Base-by-base conservation (phyloP, 2,888 invertebrate genomes). In the Yponomeuta sedellus region DNA sequence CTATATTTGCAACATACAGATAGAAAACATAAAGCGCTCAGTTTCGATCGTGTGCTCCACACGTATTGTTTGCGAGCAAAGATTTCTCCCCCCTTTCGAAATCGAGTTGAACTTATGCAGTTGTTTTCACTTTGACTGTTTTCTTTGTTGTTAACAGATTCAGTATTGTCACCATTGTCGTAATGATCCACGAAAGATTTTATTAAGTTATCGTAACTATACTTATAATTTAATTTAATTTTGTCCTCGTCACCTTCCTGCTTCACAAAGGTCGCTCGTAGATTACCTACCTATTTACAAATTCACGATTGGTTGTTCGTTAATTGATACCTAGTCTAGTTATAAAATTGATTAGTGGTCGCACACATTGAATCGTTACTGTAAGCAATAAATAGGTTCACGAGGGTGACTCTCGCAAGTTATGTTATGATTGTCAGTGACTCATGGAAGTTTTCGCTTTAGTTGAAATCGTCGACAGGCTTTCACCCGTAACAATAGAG, bases 401-500 rank as follows among this genome's bases (percentile, higher is more conserved):
- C 20, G 59, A 59, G 59, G 59, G 59, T 59, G 59, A 59, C 59
- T 25, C 20, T 20, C 59, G 59, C 34, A 34, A 34, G 34, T 34
- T 52, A 52, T 52, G 44, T 52, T 52, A 52, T 52, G 44, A 52
- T 52, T 52, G 44, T 52, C 44, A 16, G 28, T 64, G 64, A 64
- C n/a, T 65, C 57, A 65, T 34, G 44, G 58, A 28, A 28, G 57
- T 64, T 64, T 64, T 39, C 59, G 65, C 58, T 58, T 65, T 59
- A 40, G 66, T 66, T 44, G 44, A 52, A 74, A 73, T 64, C 66
- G 66, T 66, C 71, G 70, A 73, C 68, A 73, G 80, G 87, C 86
- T 88, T 88, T 88, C 87, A 84, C 86, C 79, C 76, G 75, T 76
- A 52, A 65, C 69, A 67, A 67, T 58, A 62, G 58, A 39, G 63